phyloP scores from a whole-genome alignment of 2,888 invertebrate species.

The Archips crataeganus region DNA sequence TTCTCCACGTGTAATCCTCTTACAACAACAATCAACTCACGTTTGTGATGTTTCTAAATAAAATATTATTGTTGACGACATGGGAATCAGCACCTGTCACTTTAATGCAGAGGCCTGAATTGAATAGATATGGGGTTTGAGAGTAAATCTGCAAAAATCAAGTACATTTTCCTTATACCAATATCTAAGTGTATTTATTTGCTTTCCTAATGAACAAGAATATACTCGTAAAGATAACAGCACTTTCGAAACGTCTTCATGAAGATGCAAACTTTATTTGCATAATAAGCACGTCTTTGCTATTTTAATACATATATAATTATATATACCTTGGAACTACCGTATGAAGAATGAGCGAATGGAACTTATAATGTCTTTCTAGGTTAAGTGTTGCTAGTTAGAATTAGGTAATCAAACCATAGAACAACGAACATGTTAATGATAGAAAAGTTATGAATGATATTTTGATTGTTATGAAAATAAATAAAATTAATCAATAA shows the following conservation, averaged over 20 bases:
- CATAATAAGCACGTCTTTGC: conserved; percentile 67
- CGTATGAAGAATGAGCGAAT: conserved; percentile 59
- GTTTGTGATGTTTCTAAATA: conserved; percentile 58
- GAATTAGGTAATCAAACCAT: background rate
- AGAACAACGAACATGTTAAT: background rate
- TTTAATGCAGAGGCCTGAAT: conserved; percentile 24
- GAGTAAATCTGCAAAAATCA: background rate
- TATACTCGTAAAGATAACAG: conserved; percentile 51
- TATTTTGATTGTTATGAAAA: background rate
- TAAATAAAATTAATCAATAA: background rate
- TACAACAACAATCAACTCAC: conserved; percentile 59
- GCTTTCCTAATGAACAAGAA: background rate
- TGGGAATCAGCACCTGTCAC: conserved; percentile 73
- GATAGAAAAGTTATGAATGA: background rate
- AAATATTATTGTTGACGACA: conserved; percentile 65
- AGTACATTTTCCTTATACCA: background rate
- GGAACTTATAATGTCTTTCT: conserved; percentile 60
- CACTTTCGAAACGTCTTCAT: conserved; percentile 51
- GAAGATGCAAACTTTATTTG: conserved; percentile 62
- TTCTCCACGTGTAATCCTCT: conserved; percentile 62
- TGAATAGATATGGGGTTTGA: conserved; percentile 12
- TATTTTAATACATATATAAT: conserved; percentile 57
- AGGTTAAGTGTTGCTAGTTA: conserved; percentile 47
- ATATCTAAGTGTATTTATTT: background rate
- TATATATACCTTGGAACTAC: conserved; percentile 51